Evolutionary conservation across 2,797 vertebrate genomes (phyloP).

Genomic region (Hybognathus amarus): DNA sequence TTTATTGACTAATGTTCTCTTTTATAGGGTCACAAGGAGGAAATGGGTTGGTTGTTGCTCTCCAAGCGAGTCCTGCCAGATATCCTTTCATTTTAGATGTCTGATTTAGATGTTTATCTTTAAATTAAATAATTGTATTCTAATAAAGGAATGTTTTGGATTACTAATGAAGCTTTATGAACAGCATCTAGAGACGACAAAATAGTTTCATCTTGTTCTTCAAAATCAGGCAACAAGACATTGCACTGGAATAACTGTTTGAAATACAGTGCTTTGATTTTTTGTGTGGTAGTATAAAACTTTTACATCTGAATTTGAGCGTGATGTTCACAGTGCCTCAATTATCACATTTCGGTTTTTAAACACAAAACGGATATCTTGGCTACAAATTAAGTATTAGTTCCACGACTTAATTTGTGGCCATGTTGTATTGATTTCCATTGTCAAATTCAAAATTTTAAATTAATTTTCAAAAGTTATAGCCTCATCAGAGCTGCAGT

Average conservation of each 20-base stretch:
- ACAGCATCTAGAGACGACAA: background rate
- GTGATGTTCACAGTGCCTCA: background rate
- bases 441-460: too few species aligned
- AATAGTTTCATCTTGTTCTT: background rate
- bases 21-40: conserved; percentile 84
- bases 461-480: too few species aligned
- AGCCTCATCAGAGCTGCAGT: background rate
- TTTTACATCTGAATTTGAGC: too few species aligned
- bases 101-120: conserved; percentile 1
- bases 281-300: too few species aligned
- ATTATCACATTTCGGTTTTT: background rate
- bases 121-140: background rate
- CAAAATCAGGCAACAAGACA: too few species aligned
- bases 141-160: background rate
- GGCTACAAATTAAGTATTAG: background rate
- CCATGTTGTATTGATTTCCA: background rate
- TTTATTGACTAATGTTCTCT: conserved; percentile 40
- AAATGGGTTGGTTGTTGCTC: conserved; percentile 82
- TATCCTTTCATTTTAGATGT: conserved; percentile 85
- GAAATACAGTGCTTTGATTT: background rate
- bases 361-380: background rate
- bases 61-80: conserved; percentile 94
- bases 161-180: background rate
- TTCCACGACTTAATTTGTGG: background rate
- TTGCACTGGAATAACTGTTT: background rate